Evolutionary conservation across 2,113 vertebrate genomes (phyloP).

Genomic region (Paradisaea rubra): DNA sequence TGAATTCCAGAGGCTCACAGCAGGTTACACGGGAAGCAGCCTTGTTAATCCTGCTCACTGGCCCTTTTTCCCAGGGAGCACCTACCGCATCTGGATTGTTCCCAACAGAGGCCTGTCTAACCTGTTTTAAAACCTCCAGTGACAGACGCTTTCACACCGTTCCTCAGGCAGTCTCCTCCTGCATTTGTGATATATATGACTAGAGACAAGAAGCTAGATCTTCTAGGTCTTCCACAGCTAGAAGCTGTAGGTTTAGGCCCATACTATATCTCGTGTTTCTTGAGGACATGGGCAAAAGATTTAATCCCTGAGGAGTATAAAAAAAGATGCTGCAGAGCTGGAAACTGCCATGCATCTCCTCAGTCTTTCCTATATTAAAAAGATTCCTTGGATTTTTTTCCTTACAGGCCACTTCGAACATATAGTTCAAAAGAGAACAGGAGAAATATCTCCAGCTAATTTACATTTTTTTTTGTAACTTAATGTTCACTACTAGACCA

Average conservation of each 20-base stretch:
- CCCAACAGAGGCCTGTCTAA: neutral
- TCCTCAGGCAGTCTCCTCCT: neutral
- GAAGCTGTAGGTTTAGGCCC: neutral
- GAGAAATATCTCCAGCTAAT: neutral
- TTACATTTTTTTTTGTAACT: neutral
- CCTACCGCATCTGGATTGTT: neutral
- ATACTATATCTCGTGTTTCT: neutral
- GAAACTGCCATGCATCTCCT: neutral
- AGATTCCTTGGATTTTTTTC: neutral
- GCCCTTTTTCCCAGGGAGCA: neutral
- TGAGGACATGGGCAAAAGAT: neutral
- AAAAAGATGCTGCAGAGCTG: neutral
- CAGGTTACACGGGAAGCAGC: rapidly evolving
- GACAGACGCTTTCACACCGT: rapidly evolving
- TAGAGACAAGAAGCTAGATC: neutral
- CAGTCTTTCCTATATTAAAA: neutral
- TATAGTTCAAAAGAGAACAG: no score
- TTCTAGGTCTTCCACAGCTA: neutral
- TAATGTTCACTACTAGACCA: neutral
- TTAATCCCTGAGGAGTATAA: neutral
- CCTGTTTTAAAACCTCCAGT: neutral
- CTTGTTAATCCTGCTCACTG: rapidly evolving
- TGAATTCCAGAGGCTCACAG: neutral
- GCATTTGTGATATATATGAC: neutral
- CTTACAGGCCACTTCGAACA: neutral